Conservation (phyloP, 2,113 vertebrate genomes). For the Thalassarche chlororhynchos region DNA sequence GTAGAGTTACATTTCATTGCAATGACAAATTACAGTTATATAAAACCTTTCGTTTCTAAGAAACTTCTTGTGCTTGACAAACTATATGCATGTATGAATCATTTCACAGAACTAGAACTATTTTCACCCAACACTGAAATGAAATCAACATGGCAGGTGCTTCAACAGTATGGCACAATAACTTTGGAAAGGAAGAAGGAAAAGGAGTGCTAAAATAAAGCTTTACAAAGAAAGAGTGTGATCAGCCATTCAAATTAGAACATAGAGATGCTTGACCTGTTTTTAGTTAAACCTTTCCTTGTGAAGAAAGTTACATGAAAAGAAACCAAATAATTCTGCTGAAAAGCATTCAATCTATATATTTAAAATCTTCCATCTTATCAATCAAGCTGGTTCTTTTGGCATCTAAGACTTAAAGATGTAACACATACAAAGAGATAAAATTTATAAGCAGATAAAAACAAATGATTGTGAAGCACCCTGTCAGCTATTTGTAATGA, state of each 20-base stretch:
- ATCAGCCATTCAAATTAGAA: not conserved
- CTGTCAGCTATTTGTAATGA: not conserved
- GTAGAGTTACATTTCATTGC: not conserved
- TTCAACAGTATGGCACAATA: constrained; percentile 25
- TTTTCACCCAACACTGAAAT: constrained; percentile 10
- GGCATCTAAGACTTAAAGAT: not conserved
- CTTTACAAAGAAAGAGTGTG: not conserved
- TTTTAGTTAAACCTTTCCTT: not conserved
- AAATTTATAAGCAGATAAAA: constrained; percentile 21
- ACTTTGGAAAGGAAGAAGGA: not conserved
- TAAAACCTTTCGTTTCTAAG: not conserved
- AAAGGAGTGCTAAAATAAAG: not conserved
- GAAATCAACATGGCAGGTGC: constrained; percentile 36
- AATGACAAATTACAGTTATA: not conserved
- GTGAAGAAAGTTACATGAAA: not conserved
- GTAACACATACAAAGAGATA: not conserved
- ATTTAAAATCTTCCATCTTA: not conserved
- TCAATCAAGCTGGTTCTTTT: not conserved
- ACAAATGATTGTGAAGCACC: not conserved
- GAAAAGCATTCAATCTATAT: not conserved
- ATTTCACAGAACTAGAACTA: constrained; percentile 5
- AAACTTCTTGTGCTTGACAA: constrained; percentile 16
- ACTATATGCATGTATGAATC: not conserved
- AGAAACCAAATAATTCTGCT: not conserved
- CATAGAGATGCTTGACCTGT: not conserved